Base-by-base conservation (phyloP, 2,888 invertebrate species). In the Hofmannophila pseudospretella region DNA sequence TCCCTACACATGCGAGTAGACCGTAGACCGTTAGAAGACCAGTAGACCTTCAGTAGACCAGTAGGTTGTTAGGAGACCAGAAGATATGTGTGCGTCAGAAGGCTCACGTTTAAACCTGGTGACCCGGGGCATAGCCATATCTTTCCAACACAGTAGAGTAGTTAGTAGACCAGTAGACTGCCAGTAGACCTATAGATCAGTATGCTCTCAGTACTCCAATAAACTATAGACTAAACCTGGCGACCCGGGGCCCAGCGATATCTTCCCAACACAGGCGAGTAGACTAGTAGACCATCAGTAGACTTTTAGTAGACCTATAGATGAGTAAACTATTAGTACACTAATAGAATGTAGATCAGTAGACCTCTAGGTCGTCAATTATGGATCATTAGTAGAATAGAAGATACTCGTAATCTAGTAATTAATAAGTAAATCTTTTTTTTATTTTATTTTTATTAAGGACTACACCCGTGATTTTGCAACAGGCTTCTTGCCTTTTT, bases 1-100 rank as follows among this genome's bases (percentile, higher is more conserved):
- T 9, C 1, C 12, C 25, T 2, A 31, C 7, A n/a, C 16, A 13
- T 14, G 34, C 19, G 10, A 34, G 34, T 20, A 11, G 8, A 32
- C 12, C 12, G 12, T 31, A 31, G 32, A 32, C 32, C 22, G 26
- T 11, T 1, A 28, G 7, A 28, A 11, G 12, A 28, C 3, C 11
- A 27, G 4, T 11, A 27, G 27, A 27, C 27, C 27, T 1, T 12
- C 11, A 27, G 27, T 11, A 27, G 27, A 1, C 2, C 7, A 5
- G 12, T 7, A 12, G 12, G n/a, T n/a, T n/a, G n/a, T n/a, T n/a
- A n/a, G n/a, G n/a, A n/a, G n/a, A n/a, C n/a, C n/a, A n/a, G n/a
- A n/a, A n/a, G n/a, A n/a, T n/a, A 82, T 31, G 78, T 88, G 1
- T 90, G 88, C 55, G 76, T 76, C 38, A 45, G 81, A 0, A 47